A percentile compares a stretch with the other conserved stretches of the same genome.
Conservation (phyloP, 2,888 invertebrate genomes). For the Megastigmus dorsalis region DNA sequence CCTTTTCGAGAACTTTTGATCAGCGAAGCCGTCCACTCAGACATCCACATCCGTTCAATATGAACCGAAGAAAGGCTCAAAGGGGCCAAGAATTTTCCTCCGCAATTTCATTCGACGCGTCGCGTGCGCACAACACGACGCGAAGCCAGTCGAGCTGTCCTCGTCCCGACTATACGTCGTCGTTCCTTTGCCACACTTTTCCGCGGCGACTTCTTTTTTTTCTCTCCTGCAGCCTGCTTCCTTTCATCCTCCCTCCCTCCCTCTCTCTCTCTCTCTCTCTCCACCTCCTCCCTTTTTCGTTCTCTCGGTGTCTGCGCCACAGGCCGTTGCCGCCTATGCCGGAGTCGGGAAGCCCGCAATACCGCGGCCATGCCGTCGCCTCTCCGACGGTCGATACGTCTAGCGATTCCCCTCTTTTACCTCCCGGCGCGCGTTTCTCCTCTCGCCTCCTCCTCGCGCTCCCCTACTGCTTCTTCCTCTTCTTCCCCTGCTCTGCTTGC, state of each 20-base stretch:
- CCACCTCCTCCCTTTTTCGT: slow-evolving; percentile 21
- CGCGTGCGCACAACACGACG: too few species aligned
- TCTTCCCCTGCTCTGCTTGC: slow-evolving; percentile 26
- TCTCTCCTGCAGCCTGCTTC: slow-evolving; percentile 11
- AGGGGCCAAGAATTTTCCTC: too few species aligned
- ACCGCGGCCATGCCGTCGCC: slow-evolving; percentile 19
- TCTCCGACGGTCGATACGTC: slow-evolving; percentile 69
- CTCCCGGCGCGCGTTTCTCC: slow-evolving; percentile 41
- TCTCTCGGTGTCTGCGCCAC: neutral
- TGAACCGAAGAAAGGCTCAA: too few species aligned
- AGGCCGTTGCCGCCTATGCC: slow-evolving; percentile 9
- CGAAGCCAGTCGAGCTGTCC: too few species aligned
- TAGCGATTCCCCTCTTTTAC: slow-evolving; percentile 61
- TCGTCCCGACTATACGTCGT: too few species aligned
- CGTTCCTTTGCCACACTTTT: slow-evolving; percentile 21
- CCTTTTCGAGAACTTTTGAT: too few species aligned
- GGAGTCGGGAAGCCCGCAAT: slow-evolving; percentile 24
- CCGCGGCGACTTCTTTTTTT: neutral
- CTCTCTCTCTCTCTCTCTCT: slow-evolving; percentile 48
- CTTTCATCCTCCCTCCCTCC: slow-evolving; percentile 30
- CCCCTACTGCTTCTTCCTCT: slow-evolving; percentile 49
- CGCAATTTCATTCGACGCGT: too few species aligned
- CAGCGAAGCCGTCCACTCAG: too few species aligned
- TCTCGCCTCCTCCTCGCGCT: slow-evolving; percentile 51
- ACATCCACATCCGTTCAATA: too few species aligned